These are phyloP conservation scores for Saccostrea echinata DNA, from an alignment of 1,140 invertebrate genomes.

Conservation along the genomic window DNA sequence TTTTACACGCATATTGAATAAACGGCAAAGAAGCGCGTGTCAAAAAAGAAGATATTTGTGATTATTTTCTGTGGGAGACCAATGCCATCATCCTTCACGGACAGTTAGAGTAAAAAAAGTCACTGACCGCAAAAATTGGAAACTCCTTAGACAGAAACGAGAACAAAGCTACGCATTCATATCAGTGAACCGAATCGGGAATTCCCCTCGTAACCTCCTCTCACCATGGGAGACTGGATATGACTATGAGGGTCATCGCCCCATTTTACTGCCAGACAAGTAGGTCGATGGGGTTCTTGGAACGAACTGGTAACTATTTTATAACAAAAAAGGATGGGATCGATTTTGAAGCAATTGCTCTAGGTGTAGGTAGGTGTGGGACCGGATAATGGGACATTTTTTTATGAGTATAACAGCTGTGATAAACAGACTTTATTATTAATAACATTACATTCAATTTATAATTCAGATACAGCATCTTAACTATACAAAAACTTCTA, in stretches of 20 bases:
- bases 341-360: background rate
- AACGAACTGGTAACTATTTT: too few relatives aligned
- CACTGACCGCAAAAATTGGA: background rate
- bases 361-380: background rate
- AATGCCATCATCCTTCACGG: background rate
- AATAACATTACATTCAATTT: too few relatives aligned
- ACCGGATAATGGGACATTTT: background rate
- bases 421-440: background rate
- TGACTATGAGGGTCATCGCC: constrained; percentile 12
- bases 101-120: background rate
- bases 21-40: background rate
- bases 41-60: background rate
- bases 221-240: background rate
- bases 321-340: background rate
- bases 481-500: too few relatives aligned
- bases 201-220: constrained; percentile 5
- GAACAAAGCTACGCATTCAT: constrained; percentile 19
- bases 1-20: background rate
- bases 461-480: too few relatives aligned
- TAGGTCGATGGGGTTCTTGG: background rate
- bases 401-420: background rate
- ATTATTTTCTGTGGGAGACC: background rate
- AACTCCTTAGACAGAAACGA: constrained; percentile 11
- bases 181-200: constrained; percentile 15
- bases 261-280: constrained; percentile 4